Evolutionary conservation across 2,888 invertebrate genomes (phyloP).

Genomic region (Tiliacea aurago): DNA sequence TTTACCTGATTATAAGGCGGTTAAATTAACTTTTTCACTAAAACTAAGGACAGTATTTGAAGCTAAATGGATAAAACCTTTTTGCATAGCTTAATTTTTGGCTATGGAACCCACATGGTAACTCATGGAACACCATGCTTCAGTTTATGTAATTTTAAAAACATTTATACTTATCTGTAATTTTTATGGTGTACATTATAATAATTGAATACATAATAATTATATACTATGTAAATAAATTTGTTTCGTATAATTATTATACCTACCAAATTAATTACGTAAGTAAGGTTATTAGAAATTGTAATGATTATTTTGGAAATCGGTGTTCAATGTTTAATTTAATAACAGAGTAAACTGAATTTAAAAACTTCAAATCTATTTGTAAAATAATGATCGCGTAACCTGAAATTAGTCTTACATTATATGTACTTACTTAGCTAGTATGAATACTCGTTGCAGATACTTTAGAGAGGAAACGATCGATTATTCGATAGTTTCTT

Average conservation of each 20-base stretch:
- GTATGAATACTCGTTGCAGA: not conserved
- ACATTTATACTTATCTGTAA: too few species aligned
- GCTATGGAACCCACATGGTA: too few species aligned
- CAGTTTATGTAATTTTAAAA: too few species aligned
- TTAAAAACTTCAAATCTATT: not conserved
- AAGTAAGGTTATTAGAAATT: not conserved
- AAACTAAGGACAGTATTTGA: not conserved
- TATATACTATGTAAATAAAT: too few species aligned
- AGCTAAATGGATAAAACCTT: not conserved
- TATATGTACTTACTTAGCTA: not conserved
- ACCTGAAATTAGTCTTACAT: not conserved
- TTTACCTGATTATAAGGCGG: not conserved
- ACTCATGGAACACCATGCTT: not conserved
- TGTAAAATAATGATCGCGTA: not conserved
- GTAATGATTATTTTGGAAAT: not conserved
- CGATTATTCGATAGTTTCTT: slow-evolving; percentile 7
- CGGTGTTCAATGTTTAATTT: not conserved
- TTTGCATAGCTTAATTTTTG: not conserved
- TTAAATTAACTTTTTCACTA: not conserved
- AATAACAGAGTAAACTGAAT: not conserved
- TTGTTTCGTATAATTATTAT: not conserved
- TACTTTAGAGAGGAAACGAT: slow-evolving; percentile 6
- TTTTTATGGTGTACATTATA: too few species aligned
- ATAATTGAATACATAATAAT: too few species aligned
- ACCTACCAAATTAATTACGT: not conserved